phyloP scores from a whole-genome alignment of 2,797 vertebrate genomes.

The Hipposideros larvatus region DNA sequence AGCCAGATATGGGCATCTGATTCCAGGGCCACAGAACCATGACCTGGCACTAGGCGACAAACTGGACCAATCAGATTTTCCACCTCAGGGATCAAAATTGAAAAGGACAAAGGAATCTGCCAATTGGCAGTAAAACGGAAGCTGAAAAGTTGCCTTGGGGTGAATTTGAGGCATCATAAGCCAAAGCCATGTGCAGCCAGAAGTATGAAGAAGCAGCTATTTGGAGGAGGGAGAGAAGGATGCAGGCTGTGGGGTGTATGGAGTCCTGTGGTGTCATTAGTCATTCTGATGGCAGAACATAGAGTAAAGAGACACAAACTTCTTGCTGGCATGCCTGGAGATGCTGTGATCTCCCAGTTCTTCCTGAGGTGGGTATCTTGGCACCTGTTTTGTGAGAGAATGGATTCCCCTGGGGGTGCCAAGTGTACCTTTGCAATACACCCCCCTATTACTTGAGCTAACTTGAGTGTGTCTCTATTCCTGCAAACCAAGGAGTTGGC shows the following conservation, averaged over 20 bases:
- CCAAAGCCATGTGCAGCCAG: slow-evolving; percentile 23
- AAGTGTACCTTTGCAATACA: background rate
- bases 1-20: slow-evolving; percentile 34
- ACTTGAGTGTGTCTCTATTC: background rate
- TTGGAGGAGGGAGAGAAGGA: slow-evolving; percentile 15
- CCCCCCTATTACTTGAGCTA: background rate
- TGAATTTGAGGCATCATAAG: slow-evolving; percentile 28
- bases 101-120: slow-evolving; percentile 66
- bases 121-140: slow-evolving; percentile 58
- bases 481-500: background rate
- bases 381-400: background rate
- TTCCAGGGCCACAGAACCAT: slow-evolving; percentile 41
- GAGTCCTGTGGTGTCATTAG: background rate
- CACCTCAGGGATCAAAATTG: slow-evolving; percentile 56
- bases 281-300: background rate
- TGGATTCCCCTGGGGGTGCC: background rate
- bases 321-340: background rate
- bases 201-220: slow-evolving; percentile 12
- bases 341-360: background rate
- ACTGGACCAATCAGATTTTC: slow-evolving; percentile 61
- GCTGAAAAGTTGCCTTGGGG: slow-evolving; percentile 48
- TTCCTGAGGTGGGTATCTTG: background rate
- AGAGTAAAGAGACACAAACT: background rate
- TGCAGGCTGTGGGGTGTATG: background rate
- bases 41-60: slow-evolving; percentile 48